Evolutionary conservation across 2,113 vertebrate genomes (phyloP), one percentile per base, ranked within the genome.

Genomic region (Elephas maximus): DNA sequence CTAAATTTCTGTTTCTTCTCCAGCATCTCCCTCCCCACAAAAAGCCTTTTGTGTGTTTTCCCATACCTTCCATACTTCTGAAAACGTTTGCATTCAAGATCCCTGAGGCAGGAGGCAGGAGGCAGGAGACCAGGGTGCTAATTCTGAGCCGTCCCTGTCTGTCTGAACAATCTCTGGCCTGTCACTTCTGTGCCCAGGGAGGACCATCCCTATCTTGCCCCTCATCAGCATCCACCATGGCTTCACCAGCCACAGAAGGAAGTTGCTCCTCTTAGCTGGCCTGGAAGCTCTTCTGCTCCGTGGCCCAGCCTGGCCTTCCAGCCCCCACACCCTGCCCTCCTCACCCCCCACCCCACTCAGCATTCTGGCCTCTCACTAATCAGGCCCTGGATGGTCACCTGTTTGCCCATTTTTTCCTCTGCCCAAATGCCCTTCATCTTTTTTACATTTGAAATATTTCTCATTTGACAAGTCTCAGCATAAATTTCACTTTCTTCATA

Each of bases 101-200:
- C 20, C 20, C 24, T n/a, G 14, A 60, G 2, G 2, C 1, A 44
- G 74, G 41, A 91, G 2, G 2, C 1, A 44, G 74, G 41, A 91
- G 24, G 1, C 53, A 1, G 33, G 26, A 33, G 45, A 5, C 51
- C 44, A 78, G 53, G 62, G 37, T 37, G 6, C 51, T 44, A 3
- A 15, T 60, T 88, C 57, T 30, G 71, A 67, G 24, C 71, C 0
- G 0, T 30, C 30, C 45, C 18, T 33, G 28, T 79, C 18, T 48
- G 86, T 33, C 65, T 17, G 60, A n/a, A 30, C 4, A 30, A 23
- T n/a, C 6, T 60, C 76, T 65, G 5, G 20, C 6, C 30, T 30
- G 71, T 48, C 69, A 14, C 41, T 71, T 85, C 5, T 0, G 0
- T 30, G 63, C 2, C 24, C 2, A 4, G 15, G 41, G 3, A 28